Base-by-base conservation (phyloP, 92 coral and sea anemone species). In the Epizoanthus scotinus region DNA sequence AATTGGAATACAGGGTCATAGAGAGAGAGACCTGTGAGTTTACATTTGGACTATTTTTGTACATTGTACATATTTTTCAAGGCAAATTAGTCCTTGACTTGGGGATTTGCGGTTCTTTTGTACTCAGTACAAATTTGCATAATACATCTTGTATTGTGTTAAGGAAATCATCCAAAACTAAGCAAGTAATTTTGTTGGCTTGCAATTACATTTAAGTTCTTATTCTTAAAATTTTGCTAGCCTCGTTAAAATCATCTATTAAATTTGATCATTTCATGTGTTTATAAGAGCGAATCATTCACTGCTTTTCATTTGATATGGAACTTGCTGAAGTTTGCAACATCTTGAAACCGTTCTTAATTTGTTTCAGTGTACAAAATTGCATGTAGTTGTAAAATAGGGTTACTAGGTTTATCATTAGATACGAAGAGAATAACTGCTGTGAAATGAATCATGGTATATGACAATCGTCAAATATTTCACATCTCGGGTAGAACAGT, bases 31-130 rank as follows among this genome's bases (percentile, higher is more conserved):
- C 24, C 52, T 75, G 68, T 75, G 58, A 75, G 59, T 75, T 75
- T 75, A 59, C 42, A 26, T 21, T 75, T 59, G 67, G 27, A 38
- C 29, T 57, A 59, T 21, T 6, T 47, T 53, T 75, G 81, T 58
- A 75, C 81, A 75, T 75, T 75, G 68, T 75, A 58, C 81, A 75
- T 75, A 75, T 75, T 38, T 75, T 75, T 75, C 68, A 12, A 47
- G 52, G 52, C 15, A 9, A 47, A 47, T 21, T 75, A 17, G 58
- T 36, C 63, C 24, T 75, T 60, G 67, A 55, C 54, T 53, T 29
- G 47, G 68, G 67, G 81, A 38, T 18, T 55, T 19, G 34, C 24
- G 38, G 57, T 75, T 47, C 52, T 1, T 44, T 75, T 73, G 65
- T 73, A 73, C 20, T 73, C 50, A 13, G 29, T 59, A 57, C 52